Conservation (phyloP, 2,113 vertebrate genomes). For the Hymenochirus boettgeri region DNA sequence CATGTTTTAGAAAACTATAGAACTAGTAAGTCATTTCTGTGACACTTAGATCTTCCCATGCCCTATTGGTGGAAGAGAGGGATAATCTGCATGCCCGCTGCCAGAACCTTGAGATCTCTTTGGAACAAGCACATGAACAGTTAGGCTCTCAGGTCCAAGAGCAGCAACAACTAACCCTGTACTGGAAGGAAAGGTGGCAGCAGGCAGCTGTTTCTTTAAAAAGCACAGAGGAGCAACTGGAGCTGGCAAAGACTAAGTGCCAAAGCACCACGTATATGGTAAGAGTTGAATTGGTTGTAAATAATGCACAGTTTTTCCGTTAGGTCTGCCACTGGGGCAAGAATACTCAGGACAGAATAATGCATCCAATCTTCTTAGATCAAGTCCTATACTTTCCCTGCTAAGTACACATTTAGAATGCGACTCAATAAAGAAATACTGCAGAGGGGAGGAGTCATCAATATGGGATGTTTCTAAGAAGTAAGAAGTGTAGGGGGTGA, state of each 20-base stretch:
- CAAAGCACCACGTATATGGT: slow-evolving; percentile 42
- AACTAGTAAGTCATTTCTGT: background rate
- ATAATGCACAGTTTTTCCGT: no score
- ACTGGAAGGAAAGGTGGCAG: slow-evolving; percentile 64
- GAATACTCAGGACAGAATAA: no score
- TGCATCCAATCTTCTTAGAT: no score
- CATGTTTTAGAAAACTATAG: no score
- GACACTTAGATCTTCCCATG: slow-evolving; percentile 50
- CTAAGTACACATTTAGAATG: no score
- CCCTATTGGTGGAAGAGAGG: slow-evolving; percentile 52
- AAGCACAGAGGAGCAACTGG: slow-evolving; percentile 55
- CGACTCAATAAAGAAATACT: no score
- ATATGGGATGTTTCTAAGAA: no score
- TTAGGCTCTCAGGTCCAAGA: slow-evolving; percentile 47
- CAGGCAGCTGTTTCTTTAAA: slow-evolving; percentile 53
- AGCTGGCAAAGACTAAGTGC: slow-evolving; percentile 44
- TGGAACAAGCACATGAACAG: slow-evolving; percentile 42
- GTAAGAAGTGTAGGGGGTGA: no score
- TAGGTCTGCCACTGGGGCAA: no score
- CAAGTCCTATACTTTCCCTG: no score
- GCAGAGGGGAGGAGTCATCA: no score
- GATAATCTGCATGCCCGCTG: slow-evolving; percentile 48
- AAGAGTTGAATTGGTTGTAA: no score
- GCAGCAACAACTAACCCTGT: slow-evolving; percentile 49
- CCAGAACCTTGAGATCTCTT: slow-evolving; percentile 46